Evolutionary conservation across 2,888 invertebrate genomes (phyloP).

Genomic region (Acanthosepion pharaonis): DNA sequence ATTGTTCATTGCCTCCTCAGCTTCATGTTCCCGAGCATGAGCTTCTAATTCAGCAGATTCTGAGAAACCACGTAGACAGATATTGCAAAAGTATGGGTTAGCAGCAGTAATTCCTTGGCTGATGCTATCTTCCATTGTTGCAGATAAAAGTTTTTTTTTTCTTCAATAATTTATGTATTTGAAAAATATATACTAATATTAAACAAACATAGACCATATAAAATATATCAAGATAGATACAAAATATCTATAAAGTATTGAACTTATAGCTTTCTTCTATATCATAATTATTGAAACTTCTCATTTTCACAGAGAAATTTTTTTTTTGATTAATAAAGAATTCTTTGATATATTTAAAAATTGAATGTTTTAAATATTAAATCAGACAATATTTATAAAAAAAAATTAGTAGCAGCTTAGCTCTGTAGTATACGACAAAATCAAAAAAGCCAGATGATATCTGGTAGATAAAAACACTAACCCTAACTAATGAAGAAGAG

Average conservation of each 20-base stretch:
- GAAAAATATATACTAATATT: too few relatives aligned
- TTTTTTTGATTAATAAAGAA: too few relatives aligned
- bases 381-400: too few relatives aligned
- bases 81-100: neutral
- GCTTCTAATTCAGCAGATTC: neutral
- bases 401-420: neutral
- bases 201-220: neutral
- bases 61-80: slow-evolving; percentile 1
- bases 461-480: too few relatives aligned
- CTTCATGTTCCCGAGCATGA: slow-evolving; percentile 34
- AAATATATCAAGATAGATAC: neutral
- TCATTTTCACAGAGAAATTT: neutral
- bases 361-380: too few relatives aligned
- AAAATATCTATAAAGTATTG: neutral
- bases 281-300: neutral
- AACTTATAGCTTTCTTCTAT: neutral
- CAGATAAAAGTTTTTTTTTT: neutral
- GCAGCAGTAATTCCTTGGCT: neutral
- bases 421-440: too few relatives aligned
- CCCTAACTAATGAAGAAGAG: too few relatives aligned
- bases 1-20: neutral
- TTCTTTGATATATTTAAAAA: neutral
- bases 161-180: neutral
- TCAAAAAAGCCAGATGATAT: too few relatives aligned
- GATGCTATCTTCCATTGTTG: neutral